Base-by-base conservation (phyloP, 2,888 invertebrate species). In the Diplolepis rosae region DNA sequence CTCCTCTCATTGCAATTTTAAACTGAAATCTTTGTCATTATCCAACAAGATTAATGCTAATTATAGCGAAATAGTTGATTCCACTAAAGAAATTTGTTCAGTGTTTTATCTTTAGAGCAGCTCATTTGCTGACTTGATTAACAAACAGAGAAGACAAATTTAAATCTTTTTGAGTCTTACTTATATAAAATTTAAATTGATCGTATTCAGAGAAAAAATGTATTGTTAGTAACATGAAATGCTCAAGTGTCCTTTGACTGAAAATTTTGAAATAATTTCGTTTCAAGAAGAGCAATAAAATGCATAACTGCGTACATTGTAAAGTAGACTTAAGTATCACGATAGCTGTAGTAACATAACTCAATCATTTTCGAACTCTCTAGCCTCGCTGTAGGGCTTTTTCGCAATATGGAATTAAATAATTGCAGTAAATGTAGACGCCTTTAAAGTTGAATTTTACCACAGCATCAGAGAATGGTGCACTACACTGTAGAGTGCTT, bases 151-250 rank as follows among this genome's bases (percentile, higher is more conserved):
- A n/a, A n/a, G n/a, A n/a, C n/a, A n/a, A n/a, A n/a, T n/a, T n/a
- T n/a, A n/a, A n/a, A n/a, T n/a, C n/a, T n/a, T n/a, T n/a, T n/a
- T n/a, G n/a, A n/a, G n/a, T n/a, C n/a, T n/a, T n/a, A n/a, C n/a
- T n/a, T n/a, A n/a, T n/a, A n/a, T n/a, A n/a, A n/a, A n/a, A n/a
- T n/a, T n/a, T n/a, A n/a, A n/a, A n/a, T n/a, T n/a, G n/a, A n/a
- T n/a, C n/a, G n/a, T n/a, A n/a, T n/a, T n/a, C 13, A 52, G 54
- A 11, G 15, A 45, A 54, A 32, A 68, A n/a, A 4, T 48, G 32
- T 45, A 52, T 32, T 67, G 18, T 67, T 68, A 66, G 32, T 50
- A 66, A 32, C 39, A 30, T 28, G 48, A 39, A 66, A 66, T 32
- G 50, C 39, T 51, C 15, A 35, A 35, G 18, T 15, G 30, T 30